Evolutionary conservation across 2,797 vertebrate genomes (phyloP).

Genomic region (Dermochelys coriacea): DNA sequence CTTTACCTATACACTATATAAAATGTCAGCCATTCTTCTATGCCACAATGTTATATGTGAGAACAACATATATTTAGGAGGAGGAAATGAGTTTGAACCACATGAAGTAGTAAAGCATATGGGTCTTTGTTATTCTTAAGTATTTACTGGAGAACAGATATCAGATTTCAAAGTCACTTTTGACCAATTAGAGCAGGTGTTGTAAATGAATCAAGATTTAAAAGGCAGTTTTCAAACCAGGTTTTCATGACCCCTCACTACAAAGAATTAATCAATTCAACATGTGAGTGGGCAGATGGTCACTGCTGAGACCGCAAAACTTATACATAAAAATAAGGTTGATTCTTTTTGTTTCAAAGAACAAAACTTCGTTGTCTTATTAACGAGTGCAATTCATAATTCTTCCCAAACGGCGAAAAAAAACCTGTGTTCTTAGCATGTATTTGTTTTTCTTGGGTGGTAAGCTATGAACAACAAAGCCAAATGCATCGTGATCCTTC

Average conservation of each 20-base stretch:
- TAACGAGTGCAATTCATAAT: conserved; percentile 4
- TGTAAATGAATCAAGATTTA: background rate
- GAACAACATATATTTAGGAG: background rate
- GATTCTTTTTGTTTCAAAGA: conserved; percentile 50
- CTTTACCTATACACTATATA: fast-evolving
- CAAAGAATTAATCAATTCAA: conserved; percentile 65
- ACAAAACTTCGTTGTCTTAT: conserved; percentile 27
- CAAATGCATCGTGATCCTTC: background rate
- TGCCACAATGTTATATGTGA: background rate
- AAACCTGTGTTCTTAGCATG: background rate
- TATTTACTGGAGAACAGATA: background rate
- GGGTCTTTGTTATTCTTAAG: background rate
- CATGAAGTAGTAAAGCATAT: background rate
- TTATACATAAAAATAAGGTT: conserved; percentile 24
- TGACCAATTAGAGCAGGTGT: conserved; percentile 16
- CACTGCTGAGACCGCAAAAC: conserved; percentile 14
- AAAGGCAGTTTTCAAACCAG: conserved; percentile 41
- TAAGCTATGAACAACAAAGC: background rate
- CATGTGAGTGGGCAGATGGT: conserved; percentile 22
- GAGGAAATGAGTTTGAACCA: background rate
- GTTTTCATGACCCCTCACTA: conserved; percentile 31
- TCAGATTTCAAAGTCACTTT: conserved; percentile 37
- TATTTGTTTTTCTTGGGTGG: conserved; percentile 21
- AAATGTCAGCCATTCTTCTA: background rate
- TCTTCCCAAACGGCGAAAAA: conserved; percentile 14